phyloP scores from a whole-genome alignment of 2,888 invertebrate genomes.

The Zygaena filipendulae region DNA sequence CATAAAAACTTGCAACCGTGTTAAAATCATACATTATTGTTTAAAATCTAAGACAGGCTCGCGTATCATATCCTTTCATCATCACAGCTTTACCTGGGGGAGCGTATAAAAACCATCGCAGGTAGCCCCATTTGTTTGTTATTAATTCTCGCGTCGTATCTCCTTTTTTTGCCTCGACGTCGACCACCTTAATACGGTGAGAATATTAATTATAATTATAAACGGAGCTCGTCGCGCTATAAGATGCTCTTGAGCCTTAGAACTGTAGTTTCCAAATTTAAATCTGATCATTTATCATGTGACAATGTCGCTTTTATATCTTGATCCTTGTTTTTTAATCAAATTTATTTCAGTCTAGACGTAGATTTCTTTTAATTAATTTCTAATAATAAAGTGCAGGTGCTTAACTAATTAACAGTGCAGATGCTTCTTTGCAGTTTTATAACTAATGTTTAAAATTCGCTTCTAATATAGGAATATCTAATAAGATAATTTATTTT shows the following conservation, averaged over 20 bases:
- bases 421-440: too few species aligned
- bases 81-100: constrained; percentile 57
- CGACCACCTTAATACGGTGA: constrained; percentile 64
- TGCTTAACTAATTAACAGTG: too few species aligned
- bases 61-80: constrained; percentile 61
- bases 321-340: constrained; percentile 40
- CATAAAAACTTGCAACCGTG: constrained; percentile 63
- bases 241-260: constrained; percentile 43
- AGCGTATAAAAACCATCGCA: constrained; percentile 63
- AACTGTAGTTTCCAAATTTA: constrained; percentile 56
- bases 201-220: constrained; percentile 70
- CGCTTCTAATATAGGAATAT: too few species aligned
- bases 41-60: constrained; percentile 60
- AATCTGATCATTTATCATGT: constrained; percentile 66
- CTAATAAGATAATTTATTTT: too few species aligned
- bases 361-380: too few species aligned
- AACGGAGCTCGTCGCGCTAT: constrained; percentile 57
- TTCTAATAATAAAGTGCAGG: too few species aligned
- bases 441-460: too few species aligned
- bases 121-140: constrained; percentile 70
- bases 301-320: constrained; percentile 62
- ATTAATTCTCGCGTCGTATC: constrained; percentile 67
- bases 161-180: constrained; percentile 43
- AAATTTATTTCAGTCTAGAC: too few species aligned
- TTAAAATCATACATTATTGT: constrained; percentile 61